phyloP scores from a whole-genome alignment of 2,113 vertebrate genomes.

The Halichoeres trimaculatus region DNA sequence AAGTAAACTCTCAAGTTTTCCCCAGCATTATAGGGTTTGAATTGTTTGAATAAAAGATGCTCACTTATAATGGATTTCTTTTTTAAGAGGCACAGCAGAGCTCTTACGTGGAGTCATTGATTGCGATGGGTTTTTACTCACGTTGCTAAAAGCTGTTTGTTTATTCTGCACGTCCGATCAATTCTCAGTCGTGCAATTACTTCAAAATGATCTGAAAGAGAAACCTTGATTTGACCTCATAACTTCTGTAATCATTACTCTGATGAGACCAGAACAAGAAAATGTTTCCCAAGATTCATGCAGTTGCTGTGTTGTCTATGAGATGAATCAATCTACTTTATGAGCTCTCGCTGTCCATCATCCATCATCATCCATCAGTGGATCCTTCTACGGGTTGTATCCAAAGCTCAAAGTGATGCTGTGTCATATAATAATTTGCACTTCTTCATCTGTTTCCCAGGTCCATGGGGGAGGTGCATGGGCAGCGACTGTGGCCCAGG shows the following conservation, averaged over 20 bases:
- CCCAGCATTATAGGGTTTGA: background rate
- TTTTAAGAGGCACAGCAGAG: constrained; percentile 2
- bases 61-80: constrained; percentile 13
- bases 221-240: background rate
- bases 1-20: background rate
- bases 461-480: constrained; percentile 98
- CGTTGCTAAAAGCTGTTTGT: background rate
- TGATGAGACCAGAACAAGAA: background rate
- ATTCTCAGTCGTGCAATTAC: background rate
- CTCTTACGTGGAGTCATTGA: constrained; percentile 18
- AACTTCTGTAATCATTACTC: background rate
- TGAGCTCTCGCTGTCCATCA: background rate
- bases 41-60: constrained; percentile 14
- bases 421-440: constrained; percentile 10
- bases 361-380: no score
- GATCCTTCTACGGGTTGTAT: background rate
- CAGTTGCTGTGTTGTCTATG: background rate
- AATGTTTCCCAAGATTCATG: background rate
- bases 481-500: constrained; percentile 96
- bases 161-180: background rate
- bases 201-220: background rate
- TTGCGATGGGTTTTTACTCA: constrained; percentile 7
- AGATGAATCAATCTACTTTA: background rate
- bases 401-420: background rate
- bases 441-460: constrained; percentile 79